A percentile compares a stretch with the other conserved stretches of the same genome.
Conservation (phyloP, 2,888 invertebrate species). For the Cactoblastis cactorum region DNA sequence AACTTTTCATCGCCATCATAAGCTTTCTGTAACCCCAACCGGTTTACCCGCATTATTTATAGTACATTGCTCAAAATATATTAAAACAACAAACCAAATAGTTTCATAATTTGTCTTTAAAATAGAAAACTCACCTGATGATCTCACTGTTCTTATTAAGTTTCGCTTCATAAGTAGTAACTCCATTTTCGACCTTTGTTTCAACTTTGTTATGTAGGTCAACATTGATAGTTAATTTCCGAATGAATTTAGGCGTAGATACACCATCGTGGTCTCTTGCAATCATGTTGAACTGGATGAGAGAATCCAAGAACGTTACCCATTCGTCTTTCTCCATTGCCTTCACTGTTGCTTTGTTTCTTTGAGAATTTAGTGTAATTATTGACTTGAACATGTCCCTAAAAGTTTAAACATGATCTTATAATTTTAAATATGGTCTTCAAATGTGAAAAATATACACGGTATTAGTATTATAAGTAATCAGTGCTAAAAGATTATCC, state of each 20-base stretch:
- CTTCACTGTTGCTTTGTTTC: conserved; percentile 28
- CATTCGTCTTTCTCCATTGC: conserved; percentile 34
- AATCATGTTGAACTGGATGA: conserved; percentile 34
- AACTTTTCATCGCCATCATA: too few species aligned
- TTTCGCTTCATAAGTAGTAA: conserved; percentile 23
- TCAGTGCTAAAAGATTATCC: too few species aligned
- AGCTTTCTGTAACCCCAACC: too few species aligned
- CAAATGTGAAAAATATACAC: too few species aligned
- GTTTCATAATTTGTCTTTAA: too few species aligned
- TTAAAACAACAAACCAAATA: too few species aligned
- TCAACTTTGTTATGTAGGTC: conserved; percentile 22
- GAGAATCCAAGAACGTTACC: conserved; percentile 34
- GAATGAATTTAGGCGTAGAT: conserved; percentile 29
- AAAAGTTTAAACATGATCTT: conserved; percentile 19
- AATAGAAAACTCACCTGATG: conserved; percentile 28
- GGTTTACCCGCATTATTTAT: too few species aligned
- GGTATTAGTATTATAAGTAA: too few species aligned
- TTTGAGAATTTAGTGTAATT: conserved; percentile 23
- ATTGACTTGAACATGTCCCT: conserved; percentile 36
- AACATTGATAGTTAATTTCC: conserved; percentile 28
- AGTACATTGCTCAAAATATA: too few species aligned
- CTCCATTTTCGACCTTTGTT: conserved; percentile 6
- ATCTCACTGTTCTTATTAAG: conserved; percentile 21
- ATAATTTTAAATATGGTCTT: too few species aligned
- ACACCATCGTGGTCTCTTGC: conserved; percentile 29